Conservation (phyloP, 2,797 vertebrate species). For the Todus mexicanus region DNA sequence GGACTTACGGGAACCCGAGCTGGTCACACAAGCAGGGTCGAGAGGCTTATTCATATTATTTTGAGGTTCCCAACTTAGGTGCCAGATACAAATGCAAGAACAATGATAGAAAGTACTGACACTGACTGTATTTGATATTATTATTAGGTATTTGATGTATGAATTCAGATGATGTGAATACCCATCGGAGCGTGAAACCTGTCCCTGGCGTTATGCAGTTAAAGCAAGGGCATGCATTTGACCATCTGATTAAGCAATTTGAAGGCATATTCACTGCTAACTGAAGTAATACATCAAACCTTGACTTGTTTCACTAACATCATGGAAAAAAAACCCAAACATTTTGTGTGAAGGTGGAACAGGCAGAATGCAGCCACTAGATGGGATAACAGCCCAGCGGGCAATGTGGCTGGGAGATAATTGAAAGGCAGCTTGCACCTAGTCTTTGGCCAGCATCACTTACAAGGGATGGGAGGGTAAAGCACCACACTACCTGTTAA, state of each 20-base stretch:
- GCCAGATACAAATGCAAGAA: neutral
- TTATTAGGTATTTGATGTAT: neutral
- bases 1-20: neutral
- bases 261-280: neutral
- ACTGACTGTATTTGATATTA: neutral
- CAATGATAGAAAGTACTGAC: neutral
- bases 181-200: neutral
- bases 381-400: neutral
- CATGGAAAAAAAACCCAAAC: neutral
- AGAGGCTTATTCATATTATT: neutral
- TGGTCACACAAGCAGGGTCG: neutral
- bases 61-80: neutral
- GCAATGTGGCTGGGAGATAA: neutral
- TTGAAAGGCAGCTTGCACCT: neutral
- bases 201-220: rapidly evolving
- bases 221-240: neutral
- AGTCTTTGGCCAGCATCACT: neutral
- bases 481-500: rapidly evolving
- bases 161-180: neutral
- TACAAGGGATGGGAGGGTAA: neutral
- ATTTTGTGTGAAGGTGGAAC: neutral
- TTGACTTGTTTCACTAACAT: neutral
- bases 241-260: neutral
- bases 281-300: neutral
- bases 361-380: neutral